phyloP scores from a whole-genome alignment of 2,888 invertebrate genomes.

The Clanis bilineata region DNA sequence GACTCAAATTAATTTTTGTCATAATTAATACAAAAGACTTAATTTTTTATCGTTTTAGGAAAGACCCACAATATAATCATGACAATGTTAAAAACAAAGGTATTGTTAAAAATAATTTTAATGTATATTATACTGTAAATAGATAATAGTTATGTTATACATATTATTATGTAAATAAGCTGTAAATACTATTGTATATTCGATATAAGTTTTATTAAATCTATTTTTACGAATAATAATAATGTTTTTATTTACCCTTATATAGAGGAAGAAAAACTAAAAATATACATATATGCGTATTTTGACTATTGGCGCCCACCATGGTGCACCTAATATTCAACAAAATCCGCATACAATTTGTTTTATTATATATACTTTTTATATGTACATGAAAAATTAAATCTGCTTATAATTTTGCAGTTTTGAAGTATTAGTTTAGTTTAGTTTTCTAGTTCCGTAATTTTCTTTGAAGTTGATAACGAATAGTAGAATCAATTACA shows the following conservation, averaged over 20 bases:
- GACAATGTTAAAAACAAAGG: slow-evolving; percentile 19
- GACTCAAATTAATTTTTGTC: background rate
- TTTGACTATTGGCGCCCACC: background rate
- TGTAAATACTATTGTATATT: slow-evolving; percentile 32
- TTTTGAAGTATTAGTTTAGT: too few species aligned
- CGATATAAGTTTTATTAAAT: slow-evolving; percentile 47
- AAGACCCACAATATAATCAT: background rate
- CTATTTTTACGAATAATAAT: slow-evolving; percentile 7
- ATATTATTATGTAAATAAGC: slow-evolving; percentile 33
- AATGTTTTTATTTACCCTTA: background rate
- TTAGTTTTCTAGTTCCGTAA: too few species aligned
- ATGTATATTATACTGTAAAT: slow-evolving; percentile 26
- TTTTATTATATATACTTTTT: too few species aligned
- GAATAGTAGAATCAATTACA: too few species aligned
- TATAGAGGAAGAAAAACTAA: background rate
- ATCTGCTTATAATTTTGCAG: too few species aligned
- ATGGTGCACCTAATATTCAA: background rate
- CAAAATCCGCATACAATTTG: too few species aligned
- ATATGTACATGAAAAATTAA: too few species aligned
- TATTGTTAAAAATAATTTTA: slow-evolving; percentile 21
- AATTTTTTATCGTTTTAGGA: background rate
- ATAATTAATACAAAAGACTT: background rate
- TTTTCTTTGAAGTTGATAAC: too few species aligned
- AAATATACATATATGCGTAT: background rate
- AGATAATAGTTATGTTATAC: slow-evolving; percentile 22